phyloP scores from a whole-genome alignment of 2,797 vertebrate genomes.

The Poeciliopsis paucimaculata region DNA sequence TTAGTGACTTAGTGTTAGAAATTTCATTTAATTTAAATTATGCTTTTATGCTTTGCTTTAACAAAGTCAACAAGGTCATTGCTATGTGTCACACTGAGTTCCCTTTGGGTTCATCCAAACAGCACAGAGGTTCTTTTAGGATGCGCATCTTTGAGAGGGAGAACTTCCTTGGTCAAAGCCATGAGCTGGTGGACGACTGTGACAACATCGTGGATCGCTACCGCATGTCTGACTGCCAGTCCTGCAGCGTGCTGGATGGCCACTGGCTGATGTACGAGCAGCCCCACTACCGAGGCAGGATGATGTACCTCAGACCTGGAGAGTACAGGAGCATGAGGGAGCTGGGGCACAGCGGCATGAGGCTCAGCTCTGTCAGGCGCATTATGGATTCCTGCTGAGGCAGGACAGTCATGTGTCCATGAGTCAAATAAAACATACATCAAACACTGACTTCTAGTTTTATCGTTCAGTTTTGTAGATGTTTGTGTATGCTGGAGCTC shows the following conservation, averaged over 20 bases:
- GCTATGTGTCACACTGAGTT: not conserved
- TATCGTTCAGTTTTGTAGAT: not conserved
- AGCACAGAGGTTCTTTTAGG: conserved; percentile 70
- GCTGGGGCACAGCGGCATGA: conserved; percentile 53
- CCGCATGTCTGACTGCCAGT: conserved; percentile 68
- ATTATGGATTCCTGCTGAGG: conserved; percentile 69
- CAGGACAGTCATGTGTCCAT: conserved; percentile 6
- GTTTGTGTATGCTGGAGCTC: not conserved
- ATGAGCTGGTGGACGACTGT: conserved; percentile 73
- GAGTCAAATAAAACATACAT: conserved; percentile 47
- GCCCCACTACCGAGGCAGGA: conserved; percentile 68
- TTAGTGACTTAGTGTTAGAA: not conserved
- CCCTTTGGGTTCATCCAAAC: conserved; percentile 34
- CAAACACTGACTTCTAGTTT: not conserved
- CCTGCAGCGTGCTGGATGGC: conserved; percentile 64
- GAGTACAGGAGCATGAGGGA: conserved; percentile 78
- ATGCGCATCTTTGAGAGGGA: conserved; percentile 75
- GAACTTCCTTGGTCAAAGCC: conserved; percentile 63
- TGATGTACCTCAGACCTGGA: conserved; percentile 74
- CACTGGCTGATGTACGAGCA: conserved; percentile 3
- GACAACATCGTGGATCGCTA: conserved; percentile 70
- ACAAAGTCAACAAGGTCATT: not conserved
- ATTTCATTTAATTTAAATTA: not conserved
- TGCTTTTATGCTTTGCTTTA: not conserved
- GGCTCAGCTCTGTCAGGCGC: conserved; percentile 62